phyloP scores from a whole-genome alignment of 2,113 vertebrate species.

The Corvus cornix region DNA sequence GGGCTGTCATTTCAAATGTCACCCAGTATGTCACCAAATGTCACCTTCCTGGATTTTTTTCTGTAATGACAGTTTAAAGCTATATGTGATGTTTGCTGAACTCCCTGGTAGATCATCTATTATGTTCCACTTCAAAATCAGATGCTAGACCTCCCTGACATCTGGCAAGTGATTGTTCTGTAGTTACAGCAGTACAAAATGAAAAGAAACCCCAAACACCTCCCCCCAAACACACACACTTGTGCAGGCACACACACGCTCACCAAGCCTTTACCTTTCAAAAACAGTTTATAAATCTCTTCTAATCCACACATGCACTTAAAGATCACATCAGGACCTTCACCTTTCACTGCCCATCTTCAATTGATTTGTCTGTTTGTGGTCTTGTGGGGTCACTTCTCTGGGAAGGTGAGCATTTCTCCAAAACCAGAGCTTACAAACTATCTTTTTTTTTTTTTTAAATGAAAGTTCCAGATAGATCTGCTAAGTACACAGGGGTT shows the following conservation, averaged over 20 bases:
- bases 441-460: no score
- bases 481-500: fast-evolving
- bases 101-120: constrained; percentile 51
- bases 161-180: neutral
- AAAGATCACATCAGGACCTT: neutral
- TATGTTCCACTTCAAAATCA: constrained; percentile 35
- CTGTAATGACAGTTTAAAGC: constrained; percentile 55
- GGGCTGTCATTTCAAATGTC: constrained; percentile 56
- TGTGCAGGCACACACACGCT: fast-evolving
- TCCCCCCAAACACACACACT: neutral
- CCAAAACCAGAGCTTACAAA: neutral
- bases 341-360: neutral
- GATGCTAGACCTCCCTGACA: constrained; percentile 32
- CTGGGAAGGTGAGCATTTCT: neutral
- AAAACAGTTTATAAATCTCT: neutral
- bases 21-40: constrained; percentile 62
- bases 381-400: neutral
- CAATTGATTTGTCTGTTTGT: neutral
- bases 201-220: neutral
- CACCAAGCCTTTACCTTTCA: neutral
- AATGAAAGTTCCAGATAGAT: neutral
- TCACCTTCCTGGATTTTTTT: constrained; percentile 45
- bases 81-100: constrained; percentile 44
- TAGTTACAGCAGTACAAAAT: neutral
- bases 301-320: neutral